Evolutionary conservation across 2,797 vertebrate genomes (phyloP), one percentile per base, ranked within the genome.

Genomic region (Spheniscus humboldti): DNA sequence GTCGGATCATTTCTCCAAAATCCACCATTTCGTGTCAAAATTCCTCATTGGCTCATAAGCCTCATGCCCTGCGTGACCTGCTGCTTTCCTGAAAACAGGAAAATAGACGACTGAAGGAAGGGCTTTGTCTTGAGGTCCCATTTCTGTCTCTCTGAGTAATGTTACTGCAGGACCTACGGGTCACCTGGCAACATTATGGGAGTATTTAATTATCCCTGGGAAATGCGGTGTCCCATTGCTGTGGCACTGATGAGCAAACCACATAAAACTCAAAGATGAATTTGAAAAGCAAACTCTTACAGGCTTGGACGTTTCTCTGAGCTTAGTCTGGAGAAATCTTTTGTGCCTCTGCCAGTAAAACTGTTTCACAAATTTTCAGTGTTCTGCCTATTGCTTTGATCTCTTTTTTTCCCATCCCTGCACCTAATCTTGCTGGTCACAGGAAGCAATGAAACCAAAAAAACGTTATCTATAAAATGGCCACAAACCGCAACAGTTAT

Each of bases 61-160:
- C 14, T 76, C 71, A 56, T 71, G 39, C 62, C 94, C 81, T 94
- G n/a, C 82, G 71, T 72, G 78, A 96, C 85, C 89, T 77, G 39
- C 57, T 86, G 64, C 71, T 92, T 94, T 92, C 85, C 91, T 64
- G 60, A 91, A 90, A 76, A 74, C 12, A 53, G 63, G 45, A 79
- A 72, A 85, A 93, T 85, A 33, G 45, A 37, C 3, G 18, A 47
- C 41, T 86, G 64, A 94, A 94, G 59, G 81, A 91, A 94, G 24
- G 45, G 37, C 53, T 94, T 93, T 95, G 60, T 88, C 78, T 56
- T 83, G 53, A 92, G 72, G 72, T 86, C 53, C 60, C 75, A 64
- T 88, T 93, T 97, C 91, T 95, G 56, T 90, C 81, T 90, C 62
- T 76, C 81, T 96, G 94, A 95, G 48, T 91, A 95, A 94, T 86